Conservation (phyloP, 2,888 invertebrate genomes). For the Poecilus cupreus region DNA sequence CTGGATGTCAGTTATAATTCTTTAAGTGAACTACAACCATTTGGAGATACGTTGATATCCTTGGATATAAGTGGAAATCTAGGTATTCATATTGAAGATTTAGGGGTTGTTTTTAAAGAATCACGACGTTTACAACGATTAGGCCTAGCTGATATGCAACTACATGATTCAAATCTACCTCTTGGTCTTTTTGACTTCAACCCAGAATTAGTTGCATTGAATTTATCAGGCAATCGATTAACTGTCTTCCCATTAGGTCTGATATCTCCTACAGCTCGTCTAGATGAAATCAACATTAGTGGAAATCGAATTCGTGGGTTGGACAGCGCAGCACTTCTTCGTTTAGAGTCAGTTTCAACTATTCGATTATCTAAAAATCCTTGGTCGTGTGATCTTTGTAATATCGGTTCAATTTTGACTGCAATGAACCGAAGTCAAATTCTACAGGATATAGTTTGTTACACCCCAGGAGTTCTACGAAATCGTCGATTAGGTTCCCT, state of each 20-base stretch:
- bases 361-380: slow-evolving; percentile 74
- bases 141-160: slow-evolving; percentile 77
- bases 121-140: slow-evolving; percentile 76
- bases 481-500: slow-evolving; percentile 73
- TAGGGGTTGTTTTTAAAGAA: slow-evolving; percentile 74
- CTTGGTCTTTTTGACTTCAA: slow-evolving; percentile 76
- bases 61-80: slow-evolving; percentile 84
- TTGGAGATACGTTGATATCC: slow-evolving; percentile 77
- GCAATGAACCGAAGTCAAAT: slow-evolving; percentile 75
- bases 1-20: slow-evolving; percentile 86
- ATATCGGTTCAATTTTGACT: slow-evolving; percentile 77
- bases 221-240: slow-evolving; percentile 84
- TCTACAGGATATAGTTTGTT: slow-evolving; percentile 76
- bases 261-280: slow-evolving; percentile 74
- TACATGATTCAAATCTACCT: slow-evolving; percentile 74
- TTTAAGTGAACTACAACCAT: slow-evolving; percentile 78
- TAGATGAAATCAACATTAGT: slow-evolving; percentile 82
- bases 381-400: slow-evolving; percentile 83
- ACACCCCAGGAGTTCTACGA: slow-evolving; percentile 76
- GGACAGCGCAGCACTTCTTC: slow-evolving; percentile 74
- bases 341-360: slow-evolving; percentile 75
- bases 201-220: slow-evolving; percentile 77
- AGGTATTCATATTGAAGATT: slow-evolving; percentile 75
- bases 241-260: slow-evolving; percentile 75
- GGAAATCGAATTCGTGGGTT: slow-evolving; percentile 82